Percentiles rank a stretch among this genome's conserved stretches.
phyloP scores from a whole-genome alignment of 2,113 vertebrate genomes.

The Chaetops frenatus region DNA sequence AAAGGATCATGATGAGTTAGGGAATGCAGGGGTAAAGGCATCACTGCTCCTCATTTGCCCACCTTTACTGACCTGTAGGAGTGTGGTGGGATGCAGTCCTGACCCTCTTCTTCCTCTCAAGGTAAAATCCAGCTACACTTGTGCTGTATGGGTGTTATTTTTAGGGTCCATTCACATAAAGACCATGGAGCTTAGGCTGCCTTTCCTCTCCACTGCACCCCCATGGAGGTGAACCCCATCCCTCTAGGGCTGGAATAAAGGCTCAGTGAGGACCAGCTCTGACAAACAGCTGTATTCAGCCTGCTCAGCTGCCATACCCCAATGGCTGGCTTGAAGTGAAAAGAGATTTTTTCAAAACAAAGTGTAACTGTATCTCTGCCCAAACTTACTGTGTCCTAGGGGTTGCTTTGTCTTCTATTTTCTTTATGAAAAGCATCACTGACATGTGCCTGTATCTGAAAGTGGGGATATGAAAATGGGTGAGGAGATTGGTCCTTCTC shows the following conservation, averaged over 20 bases:
- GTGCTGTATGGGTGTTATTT: background rate
- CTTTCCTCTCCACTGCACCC: background rate
- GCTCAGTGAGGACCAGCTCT: background rate
- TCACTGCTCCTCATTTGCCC: background rate
- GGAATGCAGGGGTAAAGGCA: background rate
- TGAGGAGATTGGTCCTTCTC: background rate
- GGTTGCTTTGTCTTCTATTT: background rate
- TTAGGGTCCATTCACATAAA: background rate
- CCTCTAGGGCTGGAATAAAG: background rate
- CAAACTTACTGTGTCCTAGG: background rate
- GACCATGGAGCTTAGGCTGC: fast-evolving
- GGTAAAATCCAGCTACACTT: background rate
- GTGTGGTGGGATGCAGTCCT: background rate
- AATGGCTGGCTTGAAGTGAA: background rate
- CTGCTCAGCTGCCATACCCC: background rate
- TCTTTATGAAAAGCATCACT: background rate
- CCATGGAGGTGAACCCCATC: background rate
- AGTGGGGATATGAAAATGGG: background rate
- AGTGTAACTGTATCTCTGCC: background rate
- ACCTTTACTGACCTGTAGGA: background rate
- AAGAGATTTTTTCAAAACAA: background rate
- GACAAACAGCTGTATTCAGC: background rate
- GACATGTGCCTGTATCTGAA: background rate
- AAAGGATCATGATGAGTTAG: background rate
- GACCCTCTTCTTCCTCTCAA: background rate